phyloP scores from a whole-genome alignment of 2,888 invertebrate genomes.

The Odontomyia ornata region DNA sequence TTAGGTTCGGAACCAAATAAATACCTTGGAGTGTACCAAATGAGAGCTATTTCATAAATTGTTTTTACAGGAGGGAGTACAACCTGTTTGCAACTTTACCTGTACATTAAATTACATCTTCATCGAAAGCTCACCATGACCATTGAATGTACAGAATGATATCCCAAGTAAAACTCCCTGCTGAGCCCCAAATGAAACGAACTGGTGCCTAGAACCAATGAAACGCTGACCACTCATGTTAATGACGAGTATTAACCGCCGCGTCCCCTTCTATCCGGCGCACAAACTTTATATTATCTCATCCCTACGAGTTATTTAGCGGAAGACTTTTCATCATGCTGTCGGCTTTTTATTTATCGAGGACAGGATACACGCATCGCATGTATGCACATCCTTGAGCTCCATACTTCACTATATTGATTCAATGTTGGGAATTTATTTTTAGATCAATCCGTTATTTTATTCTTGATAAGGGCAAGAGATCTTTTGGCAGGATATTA shows the following conservation, averaged over 20 bases:
- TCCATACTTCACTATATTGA: background rate
- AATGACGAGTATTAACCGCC: background rate
- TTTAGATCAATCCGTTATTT: constrained; percentile 6
- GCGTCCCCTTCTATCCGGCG: background rate
- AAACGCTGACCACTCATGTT: background rate
- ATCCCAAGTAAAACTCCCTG: too few relatives aligned
- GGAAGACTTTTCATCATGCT: constrained; percentile 19
- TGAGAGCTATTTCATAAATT: too few relatives aligned
- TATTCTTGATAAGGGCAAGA: background rate
- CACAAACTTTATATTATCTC: background rate
- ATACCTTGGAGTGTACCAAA: too few relatives aligned
- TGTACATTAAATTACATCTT: too few relatives aligned
- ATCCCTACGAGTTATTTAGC: background rate
- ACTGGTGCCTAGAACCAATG: background rate
- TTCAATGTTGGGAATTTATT: background rate
- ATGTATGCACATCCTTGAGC: background rate
- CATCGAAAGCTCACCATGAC: too few relatives aligned
- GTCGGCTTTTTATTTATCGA: constrained; percentile 9
- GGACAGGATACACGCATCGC: constrained; percentile 17
- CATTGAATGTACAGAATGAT: too few relatives aligned
- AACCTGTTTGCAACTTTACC: too few relatives aligned
- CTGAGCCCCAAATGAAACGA: too few relatives aligned
- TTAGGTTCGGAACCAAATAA: too few relatives aligned
- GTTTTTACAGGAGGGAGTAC: too few relatives aligned
- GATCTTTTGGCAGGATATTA: too few relatives aligned